These are phyloP conservation scores for Lepus europaeus DNA, from an alignment of 2,113 vertebrate species.

Conservation along the genomic window DNA sequence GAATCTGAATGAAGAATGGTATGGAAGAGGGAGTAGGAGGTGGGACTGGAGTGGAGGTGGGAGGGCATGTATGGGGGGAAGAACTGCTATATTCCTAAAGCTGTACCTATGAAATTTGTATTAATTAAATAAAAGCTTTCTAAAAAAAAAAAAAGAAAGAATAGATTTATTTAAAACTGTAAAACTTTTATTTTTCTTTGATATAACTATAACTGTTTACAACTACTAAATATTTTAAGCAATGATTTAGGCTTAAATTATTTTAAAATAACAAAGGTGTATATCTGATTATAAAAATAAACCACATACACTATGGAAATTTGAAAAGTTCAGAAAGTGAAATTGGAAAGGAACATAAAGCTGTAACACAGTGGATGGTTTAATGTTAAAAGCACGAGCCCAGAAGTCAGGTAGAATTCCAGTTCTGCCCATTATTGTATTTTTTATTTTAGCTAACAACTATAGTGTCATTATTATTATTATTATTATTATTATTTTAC, in stretches of 20 bases:
- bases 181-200: constrained; percentile 31
- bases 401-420: not conserved
- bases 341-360: not conserved
- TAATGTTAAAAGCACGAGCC: not conserved
- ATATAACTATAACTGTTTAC: not conserved
- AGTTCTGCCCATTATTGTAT: not conserved
- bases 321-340: constrained; percentile 48
- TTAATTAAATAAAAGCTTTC: too few species aligned
- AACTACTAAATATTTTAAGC: not conserved
- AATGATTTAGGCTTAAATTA: constrained; percentile 26
- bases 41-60: too few species aligned
- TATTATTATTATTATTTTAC: too few species aligned
- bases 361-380: not conserved
- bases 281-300: constrained; percentile 39
- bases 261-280: constrained; percentile 24
- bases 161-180: constrained; percentile 26
- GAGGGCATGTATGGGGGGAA: too few species aligned
- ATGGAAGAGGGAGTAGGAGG: too few species aligned
- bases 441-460: constrained; percentile 49
- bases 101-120: too few species aligned
- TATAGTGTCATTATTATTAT: too few species aligned
- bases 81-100: too few species aligned
- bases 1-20: too few species aligned
- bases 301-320: constrained; percentile 3
- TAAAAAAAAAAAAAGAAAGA: not conserved